These are phyloP conservation scores for Hydrolagus affinis DNA, from an alignment of 2,113 vertebrate genomes.

Conservation along the genomic window DNA sequence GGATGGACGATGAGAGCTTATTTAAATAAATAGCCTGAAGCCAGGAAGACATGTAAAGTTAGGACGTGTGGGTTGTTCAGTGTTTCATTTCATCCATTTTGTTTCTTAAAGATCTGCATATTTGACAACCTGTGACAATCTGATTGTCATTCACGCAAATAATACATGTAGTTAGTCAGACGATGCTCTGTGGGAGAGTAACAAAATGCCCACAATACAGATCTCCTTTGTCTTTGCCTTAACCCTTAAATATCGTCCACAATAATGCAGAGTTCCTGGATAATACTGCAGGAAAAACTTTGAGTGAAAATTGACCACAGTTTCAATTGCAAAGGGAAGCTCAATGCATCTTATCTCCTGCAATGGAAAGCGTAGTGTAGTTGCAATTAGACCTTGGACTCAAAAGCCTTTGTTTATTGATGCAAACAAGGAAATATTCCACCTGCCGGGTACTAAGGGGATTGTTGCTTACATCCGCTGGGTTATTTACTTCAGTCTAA, in stretches of 20 bases:
- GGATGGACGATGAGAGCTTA: background rate
- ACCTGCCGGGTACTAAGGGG: no score
- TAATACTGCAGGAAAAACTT: background rate
- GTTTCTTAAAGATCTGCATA: constrained; percentile 14
- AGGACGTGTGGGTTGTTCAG: background rate
- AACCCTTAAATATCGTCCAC: background rate
- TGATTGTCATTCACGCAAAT: background rate
- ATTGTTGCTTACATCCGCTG: no score
- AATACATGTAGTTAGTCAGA: background rate
- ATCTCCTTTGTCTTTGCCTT: background rate
- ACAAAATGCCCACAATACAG: background rate
- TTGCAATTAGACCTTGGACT: background rate
- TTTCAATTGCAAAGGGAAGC: background rate
- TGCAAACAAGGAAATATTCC: background rate
- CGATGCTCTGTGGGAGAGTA: background rate
- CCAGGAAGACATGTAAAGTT: background rate
- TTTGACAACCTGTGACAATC: background rate
- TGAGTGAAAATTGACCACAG: background rate
- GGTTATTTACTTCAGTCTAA: no score
- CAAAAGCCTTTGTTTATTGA: background rate
- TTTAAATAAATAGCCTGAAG: background rate
- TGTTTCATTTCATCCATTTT: background rate
- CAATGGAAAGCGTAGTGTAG: background rate
- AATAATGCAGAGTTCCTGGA: background rate
- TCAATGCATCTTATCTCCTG: background rate